phyloP scores from a whole-genome alignment of 2,888 invertebrate genomes.

The Apamea crenata region DNA sequence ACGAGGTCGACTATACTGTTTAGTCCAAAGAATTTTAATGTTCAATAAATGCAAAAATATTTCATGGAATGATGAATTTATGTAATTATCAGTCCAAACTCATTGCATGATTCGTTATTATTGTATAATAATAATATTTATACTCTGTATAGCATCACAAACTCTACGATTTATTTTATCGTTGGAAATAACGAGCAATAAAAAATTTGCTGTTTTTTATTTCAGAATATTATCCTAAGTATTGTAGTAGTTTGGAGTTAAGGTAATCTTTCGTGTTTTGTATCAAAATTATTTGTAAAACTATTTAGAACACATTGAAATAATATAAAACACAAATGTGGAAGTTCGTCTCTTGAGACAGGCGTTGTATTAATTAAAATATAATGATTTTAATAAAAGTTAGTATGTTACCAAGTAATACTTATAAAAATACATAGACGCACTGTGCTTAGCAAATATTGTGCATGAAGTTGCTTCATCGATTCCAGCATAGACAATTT shows the following conservation, averaged over 20 bases:
- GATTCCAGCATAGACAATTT: conserved; percentile 62
- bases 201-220: conserved; percentile 26
- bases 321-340: conserved; percentile 68
- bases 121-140: conserved; percentile 57
- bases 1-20: conserved; percentile 23
- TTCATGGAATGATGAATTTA: conserved; percentile 66
- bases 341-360: conserved; percentile 70
- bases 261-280: conserved; percentile 55
- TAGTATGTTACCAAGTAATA: conserved; percentile 67
- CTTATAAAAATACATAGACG: conserved; percentile 74
- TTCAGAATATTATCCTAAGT: conserved; percentile 58
- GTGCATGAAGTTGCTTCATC: conserved; percentile 76
- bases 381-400: conserved; percentile 60
- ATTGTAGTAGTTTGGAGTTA: conserved; percentile 62
- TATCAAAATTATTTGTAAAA: conserved; percentile 62
- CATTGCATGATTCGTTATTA: conserved; percentile 57
- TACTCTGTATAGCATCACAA: conserved; percentile 72
- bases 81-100: conserved; percentile 65
- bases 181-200: conserved; percentile 48
- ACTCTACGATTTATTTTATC: conserved; percentile 41
- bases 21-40: conserved; percentile 28
- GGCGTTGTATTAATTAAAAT: conserved; percentile 58
- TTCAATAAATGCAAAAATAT: conserved; percentile 66
- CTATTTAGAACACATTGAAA: conserved; percentile 69
- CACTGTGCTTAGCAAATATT: conserved; percentile 79